Percentiles rank a stretch among this genome's conserved stretches.
These are phyloP conservation scores for Leptinotarsa tumamoca DNA, from an alignment of 2,888 invertebrate species.

Conservation along the genomic window DNA sequence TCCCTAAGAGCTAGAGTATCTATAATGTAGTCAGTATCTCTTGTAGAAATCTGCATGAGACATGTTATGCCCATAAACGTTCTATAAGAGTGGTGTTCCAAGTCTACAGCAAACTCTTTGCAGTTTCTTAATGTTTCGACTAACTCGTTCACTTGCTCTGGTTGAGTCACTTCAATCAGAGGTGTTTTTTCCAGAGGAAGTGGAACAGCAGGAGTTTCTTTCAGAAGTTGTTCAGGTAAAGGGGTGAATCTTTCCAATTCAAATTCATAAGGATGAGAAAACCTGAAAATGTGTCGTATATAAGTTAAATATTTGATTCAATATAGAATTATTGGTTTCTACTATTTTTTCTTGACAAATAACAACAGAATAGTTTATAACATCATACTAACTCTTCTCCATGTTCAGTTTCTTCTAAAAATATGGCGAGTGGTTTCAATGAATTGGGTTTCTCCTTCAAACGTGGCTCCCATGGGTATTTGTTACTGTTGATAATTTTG, in stretches of 20 bases:
- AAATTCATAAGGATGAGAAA: slow-evolving; percentile 88
- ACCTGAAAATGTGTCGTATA: slow-evolving; percentile 67
- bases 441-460: slow-evolving; percentile 91
- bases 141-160: slow-evolving; percentile 74
- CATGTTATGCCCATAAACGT: slow-evolving; percentile 96
- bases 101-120: slow-evolving; percentile 88
- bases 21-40: slow-evolving; percentile 84
- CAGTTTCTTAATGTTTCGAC: slow-evolving; percentile 75
- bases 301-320: slow-evolving; percentile 22
- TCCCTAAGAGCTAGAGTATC: slow-evolving; percentile 89
- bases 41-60: slow-evolving; percentile 93
- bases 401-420: slow-evolving; percentile 76
- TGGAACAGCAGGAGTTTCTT: slow-evolving; percentile 64
- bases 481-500: slow-evolving; percentile 83
- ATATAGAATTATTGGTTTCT: neutral
- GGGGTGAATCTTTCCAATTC: slow-evolving; percentile 84
- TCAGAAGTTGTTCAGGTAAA: slow-evolving; percentile 67
- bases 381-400: slow-evolving; percentile 68
- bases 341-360: too few relatives aligned
- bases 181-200: slow-evolving; percentile 73
- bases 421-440: slow-evolving; percentile 81
- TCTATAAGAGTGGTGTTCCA: slow-evolving; percentile 93
- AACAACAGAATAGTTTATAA: neutral
- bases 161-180: slow-evolving; percentile 76
- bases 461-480: slow-evolving; percentile 83